These are phyloP conservation scores for Itoplectis maculator DNA, from an alignment of 2,888 invertebrate species.

Conservation along the genomic window DNA sequence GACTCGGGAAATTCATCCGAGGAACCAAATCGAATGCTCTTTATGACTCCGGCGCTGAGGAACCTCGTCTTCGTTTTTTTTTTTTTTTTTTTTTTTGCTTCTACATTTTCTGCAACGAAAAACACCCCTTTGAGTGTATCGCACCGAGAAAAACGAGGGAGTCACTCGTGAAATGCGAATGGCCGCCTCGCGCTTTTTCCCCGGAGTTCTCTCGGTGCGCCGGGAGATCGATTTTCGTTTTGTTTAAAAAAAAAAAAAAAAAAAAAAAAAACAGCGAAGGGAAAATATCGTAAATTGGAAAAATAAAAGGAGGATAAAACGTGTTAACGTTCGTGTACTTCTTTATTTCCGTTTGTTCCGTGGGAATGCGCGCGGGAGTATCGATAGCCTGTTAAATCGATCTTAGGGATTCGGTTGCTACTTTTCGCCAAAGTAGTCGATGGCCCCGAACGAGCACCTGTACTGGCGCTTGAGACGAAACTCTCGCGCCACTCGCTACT, in stretches of 20 bases:
- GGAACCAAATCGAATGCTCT: constrained; percentile 43
- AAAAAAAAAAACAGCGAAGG: background rate
- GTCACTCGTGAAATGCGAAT: background rate
- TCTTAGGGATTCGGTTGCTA: background rate
- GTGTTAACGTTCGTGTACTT: constrained; percentile 2
- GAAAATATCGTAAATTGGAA: background rate
- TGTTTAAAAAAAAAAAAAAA: background rate
- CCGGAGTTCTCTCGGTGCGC: background rate
- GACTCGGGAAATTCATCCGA: constrained; percentile 41
- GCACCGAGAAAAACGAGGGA: background rate
- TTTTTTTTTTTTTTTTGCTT: background rate
- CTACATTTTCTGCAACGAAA: background rate
- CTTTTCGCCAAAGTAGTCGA: background rate
- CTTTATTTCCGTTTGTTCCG: background rate
- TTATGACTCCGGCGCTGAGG: background rate
- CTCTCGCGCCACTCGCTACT: too few species aligned
- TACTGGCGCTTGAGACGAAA: background rate
- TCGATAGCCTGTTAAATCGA: background rate
- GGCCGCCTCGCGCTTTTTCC: background rate
- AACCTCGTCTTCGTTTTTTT: background rate
- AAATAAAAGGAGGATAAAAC: background rate
- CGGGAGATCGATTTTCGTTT: background rate
- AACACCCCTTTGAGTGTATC: background rate
- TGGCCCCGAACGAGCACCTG: background rate
- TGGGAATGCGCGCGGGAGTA: background rate